A percentile compares a stretch with the other conserved stretches of the same genome.
Conservation (phyloP, 2,888 invertebrate species). For the Brachyptera risi region DNA sequence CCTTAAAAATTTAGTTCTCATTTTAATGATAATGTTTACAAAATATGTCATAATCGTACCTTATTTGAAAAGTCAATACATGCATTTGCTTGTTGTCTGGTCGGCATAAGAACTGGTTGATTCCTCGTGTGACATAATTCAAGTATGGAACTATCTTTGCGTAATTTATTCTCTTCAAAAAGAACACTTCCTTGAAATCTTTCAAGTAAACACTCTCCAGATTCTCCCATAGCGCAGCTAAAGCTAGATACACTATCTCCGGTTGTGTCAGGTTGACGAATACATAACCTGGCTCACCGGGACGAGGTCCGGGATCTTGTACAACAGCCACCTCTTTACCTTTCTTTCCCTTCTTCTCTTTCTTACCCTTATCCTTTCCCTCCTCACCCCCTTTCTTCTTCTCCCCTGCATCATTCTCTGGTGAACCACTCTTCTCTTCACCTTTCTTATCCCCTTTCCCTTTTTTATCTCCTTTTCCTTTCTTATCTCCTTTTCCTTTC, state of each 20-base stretch:
- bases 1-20: no score
- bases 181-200: conserved; percentile 55
- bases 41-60: no score
- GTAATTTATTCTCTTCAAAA: conserved; percentile 53
- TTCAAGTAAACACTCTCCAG: conserved; percentile 50
- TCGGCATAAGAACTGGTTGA: conserved; percentile 52
- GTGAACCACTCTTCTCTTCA: conserved; percentile 39
- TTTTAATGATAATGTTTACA: no score
- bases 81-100: conserved; percentile 57
- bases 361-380: not conserved
- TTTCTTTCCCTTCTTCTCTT: conserved; percentile 30
- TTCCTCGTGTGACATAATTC: conserved; percentile 51
- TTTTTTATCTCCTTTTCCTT: conserved; percentile 18
- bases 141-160: conserved; percentile 55
- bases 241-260: conserved; percentile 42
- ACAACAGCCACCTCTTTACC: conserved; percentile 40
- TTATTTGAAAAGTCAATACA: conserved; percentile 53
- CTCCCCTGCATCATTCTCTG: not conserved
- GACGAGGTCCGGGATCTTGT: conserved; percentile 32
- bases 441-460: conserved; percentile 34
- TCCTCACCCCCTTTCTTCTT: no score
- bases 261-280: conserved; percentile 41
- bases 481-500: not conserved
- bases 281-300: conserved; percentile 42
- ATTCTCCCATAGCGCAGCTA: conserved; percentile 53